Base-by-base conservation (phyloP, 2,113 vertebrate species). In the Trochalopteron elliotii region DNA sequence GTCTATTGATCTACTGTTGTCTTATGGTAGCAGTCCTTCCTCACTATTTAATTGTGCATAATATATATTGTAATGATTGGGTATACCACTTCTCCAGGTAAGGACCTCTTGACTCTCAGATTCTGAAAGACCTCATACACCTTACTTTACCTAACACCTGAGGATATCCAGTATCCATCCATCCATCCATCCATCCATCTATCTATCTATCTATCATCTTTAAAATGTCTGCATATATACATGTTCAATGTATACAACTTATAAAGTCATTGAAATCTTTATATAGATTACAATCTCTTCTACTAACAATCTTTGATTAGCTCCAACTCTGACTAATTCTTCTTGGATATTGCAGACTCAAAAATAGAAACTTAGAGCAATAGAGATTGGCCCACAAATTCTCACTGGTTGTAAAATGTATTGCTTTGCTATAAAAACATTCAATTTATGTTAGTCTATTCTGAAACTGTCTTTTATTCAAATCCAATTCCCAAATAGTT, bases 31-130 rank as follows among this genome's bases (percentile, higher is more conserved):
- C 7, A 55, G 35, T 50, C 16, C 30, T 47, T 78, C 35, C 30
- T 84, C 39, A 24, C 14, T 2, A 0, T 60, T 80, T 33, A 22
- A 33, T 12, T 33, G n/a, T 22, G 11, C 44, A 12, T 33, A 70
- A 64, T 7, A 30, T 5, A 21, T 37, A 5, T 20, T 19, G 31
- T 33, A n/a, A 63, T 11, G 24, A 72, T 4, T 1, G 0, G 8
- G 9, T 74, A 68, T 4, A 8, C 7, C 11, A 15, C 11, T 68
- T 39, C 30, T 59, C 25, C 4, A 88, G 50, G 22, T n/a, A 60
- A 52, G 35, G 21, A 35, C 47, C 84, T 91, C 24, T 40, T 74
- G 25, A 57, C 25, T 47, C 5, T 53, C 19, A 39, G 30, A 28
- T 69, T 55, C 40, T 68, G 37, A 87, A 91, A 18, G 37, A 53